phyloP scores from a whole-genome alignment of 1,140 invertebrate genomes.

The Wasmannia auropunctata region DNA sequence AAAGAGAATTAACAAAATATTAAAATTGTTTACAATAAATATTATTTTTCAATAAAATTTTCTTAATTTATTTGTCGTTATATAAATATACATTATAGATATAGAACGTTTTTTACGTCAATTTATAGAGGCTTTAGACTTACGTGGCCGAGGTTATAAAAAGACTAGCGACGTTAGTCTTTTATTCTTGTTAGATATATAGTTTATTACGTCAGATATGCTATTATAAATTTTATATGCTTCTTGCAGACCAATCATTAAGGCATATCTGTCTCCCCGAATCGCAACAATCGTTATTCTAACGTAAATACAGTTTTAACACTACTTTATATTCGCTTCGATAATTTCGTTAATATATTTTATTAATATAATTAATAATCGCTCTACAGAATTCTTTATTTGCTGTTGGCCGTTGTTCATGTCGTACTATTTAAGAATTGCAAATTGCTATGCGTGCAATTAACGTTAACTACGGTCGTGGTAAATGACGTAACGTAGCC shows the following conservation, averaged over 20 bases:
- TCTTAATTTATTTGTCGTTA: no score
- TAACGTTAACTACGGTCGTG: slow-evolving; percentile 16
- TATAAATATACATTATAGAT: no score
- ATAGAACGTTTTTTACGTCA: no score
- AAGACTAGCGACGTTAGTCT: not conserved
- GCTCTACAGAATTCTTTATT: slow-evolving; percentile 12
- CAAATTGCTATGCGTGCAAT: slow-evolving; percentile 25
- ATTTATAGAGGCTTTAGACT: no score
- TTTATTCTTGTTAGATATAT: not conserved
- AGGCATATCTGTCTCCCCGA: not conserved
- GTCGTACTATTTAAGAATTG: not conserved
- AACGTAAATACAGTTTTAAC: slow-evolving; percentile 9
- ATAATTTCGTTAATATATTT: not conserved
- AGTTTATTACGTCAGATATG: not conserved
- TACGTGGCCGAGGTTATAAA: no score
- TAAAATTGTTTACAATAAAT: no score
- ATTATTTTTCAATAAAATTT: no score
- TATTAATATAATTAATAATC: not conserved
- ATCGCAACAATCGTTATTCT: not conserved
- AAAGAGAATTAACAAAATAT: no score
- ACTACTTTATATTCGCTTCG: not conserved
- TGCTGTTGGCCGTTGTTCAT: slow-evolving; percentile 16
- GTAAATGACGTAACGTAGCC: not conserved
- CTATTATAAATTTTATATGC: not conserved
- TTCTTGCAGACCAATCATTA: not conserved